Conservation (phyloP, 2,113 vertebrate genomes). For the Peucedramus taeniatus region DNA sequence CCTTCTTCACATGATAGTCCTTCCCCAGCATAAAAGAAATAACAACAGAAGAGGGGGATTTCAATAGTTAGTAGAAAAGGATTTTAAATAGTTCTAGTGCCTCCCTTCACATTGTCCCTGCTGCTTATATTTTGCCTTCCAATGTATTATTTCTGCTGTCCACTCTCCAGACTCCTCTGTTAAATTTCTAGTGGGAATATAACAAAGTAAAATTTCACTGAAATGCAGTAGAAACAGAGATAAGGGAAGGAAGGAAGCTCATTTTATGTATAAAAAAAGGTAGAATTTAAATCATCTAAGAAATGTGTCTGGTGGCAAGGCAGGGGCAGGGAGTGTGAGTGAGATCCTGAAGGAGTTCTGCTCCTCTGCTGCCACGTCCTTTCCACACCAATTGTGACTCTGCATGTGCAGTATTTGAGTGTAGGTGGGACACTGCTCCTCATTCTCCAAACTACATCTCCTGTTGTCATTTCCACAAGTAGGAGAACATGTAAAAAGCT, state of each 20-base stretch:
- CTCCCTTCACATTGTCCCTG: not conserved
- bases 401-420: accelerated
- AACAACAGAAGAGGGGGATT: not conserved
- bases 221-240: not conserved
- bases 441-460: not conserved
- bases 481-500: not conserved
- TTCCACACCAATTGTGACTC: accelerated
- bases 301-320: not conserved
- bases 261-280: not conserved
- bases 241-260: not conserved
- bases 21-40: not conserved
- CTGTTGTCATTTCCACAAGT: not conserved
- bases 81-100: not conserved
- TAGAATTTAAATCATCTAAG: not conserved
- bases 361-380: not conserved
- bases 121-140: not conserved
- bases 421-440: not conserved
- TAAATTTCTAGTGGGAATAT: not conserved
- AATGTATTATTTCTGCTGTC: not conserved
- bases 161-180: not conserved
- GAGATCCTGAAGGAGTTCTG: not conserved
- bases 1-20: not conserved
- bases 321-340: not conserved
- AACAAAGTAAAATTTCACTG: not conserved
- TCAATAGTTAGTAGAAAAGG: not conserved